These are phyloP conservation scores for Caenorhabditis briggsae DNA, from an alignment of 1,140 invertebrate species.

Conservation along the genomic window DNA sequence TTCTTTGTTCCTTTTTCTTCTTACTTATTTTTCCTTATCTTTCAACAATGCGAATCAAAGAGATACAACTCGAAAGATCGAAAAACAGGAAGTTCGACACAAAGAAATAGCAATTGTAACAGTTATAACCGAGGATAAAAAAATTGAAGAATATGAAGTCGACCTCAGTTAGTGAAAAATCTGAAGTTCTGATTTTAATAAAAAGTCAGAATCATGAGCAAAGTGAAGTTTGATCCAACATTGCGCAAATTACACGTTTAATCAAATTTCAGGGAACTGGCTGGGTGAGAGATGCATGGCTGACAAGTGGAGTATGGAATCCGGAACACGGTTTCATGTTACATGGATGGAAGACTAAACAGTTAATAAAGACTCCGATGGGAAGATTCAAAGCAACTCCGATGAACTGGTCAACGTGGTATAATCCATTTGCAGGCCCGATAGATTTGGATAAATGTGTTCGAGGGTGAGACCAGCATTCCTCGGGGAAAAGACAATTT, in stretches of 20 bases:
- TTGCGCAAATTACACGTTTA: conserved; percentile 62
- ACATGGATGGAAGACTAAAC: conserved; percentile 70
- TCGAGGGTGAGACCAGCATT: background rate
- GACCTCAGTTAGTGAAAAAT: background rate
- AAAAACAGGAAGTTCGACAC: background rate
- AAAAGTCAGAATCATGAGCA: conserved; percentile 42
- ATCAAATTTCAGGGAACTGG: background rate
- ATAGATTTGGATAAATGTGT: background rate
- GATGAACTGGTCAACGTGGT: background rate
- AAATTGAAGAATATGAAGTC: background rate
- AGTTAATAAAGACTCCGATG: background rate
- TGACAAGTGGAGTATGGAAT: conserved; percentile 68
- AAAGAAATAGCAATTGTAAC: background rate
- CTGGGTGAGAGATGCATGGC: conserved; percentile 71
- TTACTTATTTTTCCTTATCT: too few species aligned
- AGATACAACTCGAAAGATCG: too few species aligned
- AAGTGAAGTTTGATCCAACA: conserved; percentile 18
- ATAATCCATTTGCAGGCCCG: background rate
- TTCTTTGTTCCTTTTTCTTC: too few species aligned
- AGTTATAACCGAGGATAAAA: background rate
- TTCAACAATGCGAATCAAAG: too few species aligned
- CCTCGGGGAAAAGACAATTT: background rate
- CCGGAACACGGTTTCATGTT: conserved; percentile 69
- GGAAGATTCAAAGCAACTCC: background rate
- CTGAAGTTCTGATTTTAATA: background rate